Evolutionary conservation across 2,797 vertebrate genomes (phyloP).

Genomic region (Carduelis carduelis): DNA sequence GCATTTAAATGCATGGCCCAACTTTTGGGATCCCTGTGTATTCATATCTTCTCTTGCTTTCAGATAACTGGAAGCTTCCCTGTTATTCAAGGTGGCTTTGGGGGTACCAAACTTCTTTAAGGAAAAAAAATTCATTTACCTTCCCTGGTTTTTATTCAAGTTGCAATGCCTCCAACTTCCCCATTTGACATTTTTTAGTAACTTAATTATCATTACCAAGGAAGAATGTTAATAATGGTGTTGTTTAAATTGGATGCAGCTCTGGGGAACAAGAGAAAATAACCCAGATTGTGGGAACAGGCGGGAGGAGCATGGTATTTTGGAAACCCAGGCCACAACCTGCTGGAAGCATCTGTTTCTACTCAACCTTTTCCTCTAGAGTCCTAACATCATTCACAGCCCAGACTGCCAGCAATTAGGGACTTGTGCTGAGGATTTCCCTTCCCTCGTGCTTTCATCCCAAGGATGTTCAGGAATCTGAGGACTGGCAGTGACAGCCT

Average conservation of each 20-base stretch:
- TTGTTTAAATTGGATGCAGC: constrained; percentile 33
- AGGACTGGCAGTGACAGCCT: not conserved
- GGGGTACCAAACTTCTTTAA: not conserved
- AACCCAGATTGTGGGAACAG: constrained; percentile 19
- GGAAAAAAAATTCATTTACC: not conserved
- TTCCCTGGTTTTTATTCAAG: not conserved
- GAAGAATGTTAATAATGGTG: constrained; percentile 57
- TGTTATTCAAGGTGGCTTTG: not conserved
- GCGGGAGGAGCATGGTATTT: not conserved
- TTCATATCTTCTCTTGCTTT: not conserved
- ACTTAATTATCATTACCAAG: constrained; percentile 48
- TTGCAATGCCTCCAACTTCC: constrained; percentile 13
- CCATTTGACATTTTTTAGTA: constrained; percentile 48
- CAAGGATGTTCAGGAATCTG: not conserved
- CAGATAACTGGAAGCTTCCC: not conserved
- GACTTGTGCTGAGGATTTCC: not conserved
- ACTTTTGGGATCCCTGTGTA: not conserved
- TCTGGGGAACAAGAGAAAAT: not conserved
- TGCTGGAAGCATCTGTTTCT: constrained; percentile 61
- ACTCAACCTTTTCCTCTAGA: constrained; percentile 45
- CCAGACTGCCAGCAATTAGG: not conserved
- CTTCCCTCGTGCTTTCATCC: not conserved
- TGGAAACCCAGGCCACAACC: constrained; percentile 29
- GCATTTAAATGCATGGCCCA: not conserved
- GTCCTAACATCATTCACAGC: not conserved